Conservation (phyloP, 2,113 vertebrate species). For the Bufo gargarizans region DNA sequence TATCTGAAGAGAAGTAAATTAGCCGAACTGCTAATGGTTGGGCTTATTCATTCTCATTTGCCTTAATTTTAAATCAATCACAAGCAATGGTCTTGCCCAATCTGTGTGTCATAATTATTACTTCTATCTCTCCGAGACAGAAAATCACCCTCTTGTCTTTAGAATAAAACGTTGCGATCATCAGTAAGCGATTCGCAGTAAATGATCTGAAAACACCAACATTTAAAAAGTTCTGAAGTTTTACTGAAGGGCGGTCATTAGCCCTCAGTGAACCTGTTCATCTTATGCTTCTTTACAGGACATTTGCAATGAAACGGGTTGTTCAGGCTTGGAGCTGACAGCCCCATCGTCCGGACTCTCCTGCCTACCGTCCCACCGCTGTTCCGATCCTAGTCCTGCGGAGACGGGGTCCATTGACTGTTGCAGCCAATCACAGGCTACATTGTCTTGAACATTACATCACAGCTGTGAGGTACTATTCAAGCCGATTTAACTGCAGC, state of each 20-base stretch:
- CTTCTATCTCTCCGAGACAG: slow-evolving; percentile 51
- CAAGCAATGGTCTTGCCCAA: slow-evolving; percentile 52
- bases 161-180: slow-evolving; percentile 44
- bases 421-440: too few species aligned
- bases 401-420: too few species aligned
- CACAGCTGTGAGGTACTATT: too few species aligned
- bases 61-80: slow-evolving; percentile 58
- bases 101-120: slow-evolving; percentile 57
- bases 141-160: slow-evolving; percentile 42
- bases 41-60: slow-evolving; percentile 48
- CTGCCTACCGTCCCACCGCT: too few species aligned
- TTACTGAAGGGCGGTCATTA: background rate
- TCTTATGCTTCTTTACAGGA: background rate
- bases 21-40: slow-evolving; percentile 49
- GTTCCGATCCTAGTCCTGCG: too few species aligned
- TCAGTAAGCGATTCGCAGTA: slow-evolving; percentile 37
- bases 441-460: too few species aligned
- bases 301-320: background rate
- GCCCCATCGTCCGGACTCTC: too few species aligned
- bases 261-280: background rate
- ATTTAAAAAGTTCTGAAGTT: slow-evolving; percentile 25
- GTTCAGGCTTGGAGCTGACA: too few species aligned
- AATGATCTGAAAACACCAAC: slow-evolving; percentile 45
- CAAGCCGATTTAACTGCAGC: too few species aligned
- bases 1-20: slow-evolving; percentile 56